Evolutionary conservation across 2,113 vertebrate species (phyloP).

Genomic region (Tachysurus fulvidraco): DNA sequence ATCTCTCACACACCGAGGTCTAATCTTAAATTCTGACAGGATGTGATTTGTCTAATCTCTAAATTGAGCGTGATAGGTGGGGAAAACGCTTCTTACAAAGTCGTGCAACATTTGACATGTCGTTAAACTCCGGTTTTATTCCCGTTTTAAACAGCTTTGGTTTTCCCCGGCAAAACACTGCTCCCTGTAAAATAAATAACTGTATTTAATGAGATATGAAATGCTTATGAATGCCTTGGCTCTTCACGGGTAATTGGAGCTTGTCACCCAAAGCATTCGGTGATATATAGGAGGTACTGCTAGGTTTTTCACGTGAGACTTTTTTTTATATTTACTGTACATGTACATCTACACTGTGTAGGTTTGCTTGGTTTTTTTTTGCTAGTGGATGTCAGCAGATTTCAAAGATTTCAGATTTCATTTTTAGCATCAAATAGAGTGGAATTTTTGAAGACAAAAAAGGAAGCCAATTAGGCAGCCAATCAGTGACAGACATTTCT

Average conservation of each 20-base stretch:
- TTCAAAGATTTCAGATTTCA: neutral
- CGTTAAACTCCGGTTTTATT: constrained; percentile 52
- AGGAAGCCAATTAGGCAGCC: neutral
- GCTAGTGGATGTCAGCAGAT: constrained; percentile 51
- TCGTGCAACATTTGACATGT: constrained; percentile 59
- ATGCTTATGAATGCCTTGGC: constrained; percentile 67
- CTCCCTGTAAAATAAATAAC: constrained; percentile 67
- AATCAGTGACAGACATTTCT: neutral
- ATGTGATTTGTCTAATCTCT: constrained; percentile 64
- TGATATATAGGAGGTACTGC: constrained; percentile 64
- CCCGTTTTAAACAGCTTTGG: constrained; percentile 51
- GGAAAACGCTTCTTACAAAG: constrained; percentile 44
- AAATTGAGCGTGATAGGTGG: constrained; percentile 55
- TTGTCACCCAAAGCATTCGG: constrained; percentile 72
- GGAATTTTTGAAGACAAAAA: neutral
- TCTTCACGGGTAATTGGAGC: constrained; percentile 69
- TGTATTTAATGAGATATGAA: constrained; percentile 75
- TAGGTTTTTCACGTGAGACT: constrained; percentile 55
- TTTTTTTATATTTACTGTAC: constrained; percentile 52
- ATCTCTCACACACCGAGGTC: constrained; percentile 12
- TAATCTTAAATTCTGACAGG: constrained; percentile 28
- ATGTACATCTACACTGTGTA: constrained; percentile 41
- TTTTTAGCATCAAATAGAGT: neutral
- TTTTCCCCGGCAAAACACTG: constrained; percentile 49
- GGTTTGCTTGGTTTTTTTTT: constrained; percentile 38